Base-by-base conservation (phyloP, 2,888 invertebrate genomes). In the Netelia melanura region DNA sequence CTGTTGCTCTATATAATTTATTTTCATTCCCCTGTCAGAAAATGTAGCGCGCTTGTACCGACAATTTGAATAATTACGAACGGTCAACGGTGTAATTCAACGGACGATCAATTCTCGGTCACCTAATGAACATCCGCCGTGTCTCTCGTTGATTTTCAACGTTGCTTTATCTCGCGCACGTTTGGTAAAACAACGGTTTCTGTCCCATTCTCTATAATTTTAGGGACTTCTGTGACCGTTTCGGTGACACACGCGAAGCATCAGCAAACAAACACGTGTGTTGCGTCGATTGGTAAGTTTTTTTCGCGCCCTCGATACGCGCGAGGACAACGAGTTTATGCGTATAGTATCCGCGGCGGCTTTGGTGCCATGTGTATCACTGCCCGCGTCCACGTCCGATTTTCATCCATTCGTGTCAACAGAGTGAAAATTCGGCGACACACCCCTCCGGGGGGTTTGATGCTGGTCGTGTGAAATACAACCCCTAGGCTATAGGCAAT, bases 391-490 rank as follows among this genome's bases (percentile, higher is more conserved):
- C 56, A 58, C 74, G 48, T 78, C 38, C 56, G 58, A 17, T 70
- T 56, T 30, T 72, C 67, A 21, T 48, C 71, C 14, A 75, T 23
- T 67, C 23, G 81, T 48, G 23, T 58, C 30, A 71, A 48, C 70
- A 11, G 52, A 78, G 56, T 64, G 30, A 78, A 85, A 79, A 80
- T 82, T 76, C 54, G 44, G 44, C 52, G 65, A 48, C 23, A 17
- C 81, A 25, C 14, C 62, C 62, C 44, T 58, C 58, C 48, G 14
- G 25, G 10, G 65, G 54, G 62, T 14, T 67, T 44, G 65, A 76
- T 67, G 65, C 44, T 62, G 54, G 44, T 72, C 84, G 44, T 64
- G 44, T 68, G 81, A 77, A 71, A 75, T 58, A 81, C 75, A 84
- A 70, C 56, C 65, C 64, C 72, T 70, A 77, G 54, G 70, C 80